Base-by-base conservation (phyloP, 2,888 invertebrate genomes). In the Himalopsyche anomala region DNA sequence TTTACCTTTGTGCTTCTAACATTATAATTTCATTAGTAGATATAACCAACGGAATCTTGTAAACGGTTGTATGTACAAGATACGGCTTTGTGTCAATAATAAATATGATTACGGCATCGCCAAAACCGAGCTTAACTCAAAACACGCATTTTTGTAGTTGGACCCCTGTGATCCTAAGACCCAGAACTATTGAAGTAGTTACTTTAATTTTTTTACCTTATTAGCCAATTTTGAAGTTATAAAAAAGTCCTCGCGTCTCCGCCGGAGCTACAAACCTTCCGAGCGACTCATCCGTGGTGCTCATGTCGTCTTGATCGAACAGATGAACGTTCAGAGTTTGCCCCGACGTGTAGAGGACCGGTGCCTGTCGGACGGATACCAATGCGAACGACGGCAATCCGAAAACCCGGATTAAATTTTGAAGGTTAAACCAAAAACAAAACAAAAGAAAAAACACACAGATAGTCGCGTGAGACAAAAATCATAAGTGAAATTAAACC, bases 231-330 rank as follows among this genome's bases (percentile, higher is more conserved):
- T 38, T 74, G 74, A 36, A 51, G 51, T 3, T 15, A 8, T 28
- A 56, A 56, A 62, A 62, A 62, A 62, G 9, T 28, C 62, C 28
- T 62, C n/a, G 45, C 79, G 19, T 54, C 56, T 82, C 87, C 12
- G 51, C 40, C 74, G 51, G 69, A 80, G 80, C 88, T 90, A 92
- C 95, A 94, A 94, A 97, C 97, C 96, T 97, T 93, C 98, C 98
- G 89, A 98, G 94, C 90, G 95, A 95, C 92, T 98, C 98, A 93
- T 98, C 98, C 89, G 95, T 94, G 91, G 96, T 95, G 90, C 95
- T 95, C 90, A 95, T 94, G 90, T 97, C 97, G 92, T 98, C 98
- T 92, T 96, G 95, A 94, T 98, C 98, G 94, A 95, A 95, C 89
- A 98, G 93, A 91, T 96, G 95, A 89, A 98, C 92, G 90, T 95